phyloP scores from a whole-genome alignment of 1,140 invertebrate genomes.

The Zaprionus gabonicus region DNA sequence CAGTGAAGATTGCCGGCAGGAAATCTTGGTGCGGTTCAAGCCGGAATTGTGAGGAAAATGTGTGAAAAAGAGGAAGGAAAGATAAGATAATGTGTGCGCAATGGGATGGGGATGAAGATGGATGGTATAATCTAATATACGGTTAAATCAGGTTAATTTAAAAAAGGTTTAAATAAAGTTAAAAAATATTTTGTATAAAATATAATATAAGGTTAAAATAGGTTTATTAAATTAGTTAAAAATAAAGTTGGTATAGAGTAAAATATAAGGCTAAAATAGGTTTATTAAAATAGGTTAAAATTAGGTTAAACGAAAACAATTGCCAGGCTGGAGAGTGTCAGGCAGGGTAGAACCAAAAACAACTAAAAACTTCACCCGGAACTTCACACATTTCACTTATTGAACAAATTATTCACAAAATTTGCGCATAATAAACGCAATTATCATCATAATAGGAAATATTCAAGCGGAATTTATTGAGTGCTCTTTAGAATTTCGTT shows the following conservation, averaged over 20 bases:
- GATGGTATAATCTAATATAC: neutral
- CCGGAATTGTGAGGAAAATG: constrained; percentile 10
- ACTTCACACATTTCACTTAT: neutral
- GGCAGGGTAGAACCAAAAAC: neutral
- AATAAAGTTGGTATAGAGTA: too few relatives aligned
- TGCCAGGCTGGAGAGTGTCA: neutral
- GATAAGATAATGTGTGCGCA: neutral
- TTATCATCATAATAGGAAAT: constrained; percentile 25
- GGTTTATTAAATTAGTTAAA: too few relatives aligned
- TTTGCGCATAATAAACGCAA: neutral
- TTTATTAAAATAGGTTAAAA: neutral
- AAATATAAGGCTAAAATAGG: too few relatives aligned
- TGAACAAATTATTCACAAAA: neutral
- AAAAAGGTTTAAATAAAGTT: neutral
- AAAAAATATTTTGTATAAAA: neutral
- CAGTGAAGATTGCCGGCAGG: constrained; percentile 28
- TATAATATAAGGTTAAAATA: neutral
- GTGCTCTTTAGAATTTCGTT: constrained; percentile 3
- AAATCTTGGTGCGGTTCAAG: constrained; percentile 17
- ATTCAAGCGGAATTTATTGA: neutral
- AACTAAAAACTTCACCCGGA: neutral
- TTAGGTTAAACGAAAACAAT: neutral
- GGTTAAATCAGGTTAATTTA: neutral
- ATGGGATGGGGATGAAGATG: neutral
- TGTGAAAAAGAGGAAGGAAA: neutral